These are phyloP conservation scores for Chelonus formosanus DNA, from an alignment of 2,888 invertebrate genomes.

Conservation along the genomic window DNA sequence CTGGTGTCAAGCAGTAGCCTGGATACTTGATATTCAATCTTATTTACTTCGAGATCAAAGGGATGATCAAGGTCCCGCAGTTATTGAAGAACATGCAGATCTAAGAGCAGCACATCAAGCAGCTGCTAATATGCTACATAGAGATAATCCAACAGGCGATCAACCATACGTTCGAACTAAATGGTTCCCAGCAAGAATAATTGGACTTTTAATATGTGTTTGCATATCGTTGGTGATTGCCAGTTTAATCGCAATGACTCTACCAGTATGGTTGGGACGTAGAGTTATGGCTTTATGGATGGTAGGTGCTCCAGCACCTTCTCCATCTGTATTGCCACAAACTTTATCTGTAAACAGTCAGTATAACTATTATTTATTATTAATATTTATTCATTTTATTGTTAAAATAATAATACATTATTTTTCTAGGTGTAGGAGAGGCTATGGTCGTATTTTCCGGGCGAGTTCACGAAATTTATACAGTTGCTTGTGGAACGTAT, in stretches of 20 bases:
- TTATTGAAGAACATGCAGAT: constrained; percentile 61
- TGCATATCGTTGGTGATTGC: constrained; percentile 85
- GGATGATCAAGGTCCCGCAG: constrained; percentile 56
- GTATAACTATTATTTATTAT: constrained; percentile 29
- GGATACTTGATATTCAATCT: constrained; percentile 85
- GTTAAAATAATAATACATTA: not conserved
- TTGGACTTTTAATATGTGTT: constrained; percentile 78
- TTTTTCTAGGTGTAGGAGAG: constrained; percentile 43
- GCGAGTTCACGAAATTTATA: constrained; percentile 95
- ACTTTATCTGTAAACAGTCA: constrained; percentile 52
- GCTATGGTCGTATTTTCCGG: constrained; percentile 64
- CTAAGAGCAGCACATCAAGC: constrained; percentile 89
- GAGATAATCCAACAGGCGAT: constrained; percentile 79
- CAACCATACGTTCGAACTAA: constrained; percentile 90
- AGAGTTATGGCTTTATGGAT: constrained; percentile 89
- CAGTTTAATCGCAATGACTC: constrained; percentile 84
- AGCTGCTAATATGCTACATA: constrained; percentile 76
- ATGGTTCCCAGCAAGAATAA: constrained; percentile 78
- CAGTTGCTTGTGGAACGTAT: constrained; percentile 93
- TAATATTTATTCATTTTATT: not conserved
- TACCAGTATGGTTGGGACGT: constrained; percentile 92
- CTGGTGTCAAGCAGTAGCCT: constrained; percentile 88
- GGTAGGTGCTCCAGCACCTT: constrained; percentile 68
- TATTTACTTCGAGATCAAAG: constrained; percentile 83
- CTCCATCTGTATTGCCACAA: constrained; percentile 58